Conservation (phyloP, 2,113 vertebrate species). For the Tricholaema leucomelas region DNA sequence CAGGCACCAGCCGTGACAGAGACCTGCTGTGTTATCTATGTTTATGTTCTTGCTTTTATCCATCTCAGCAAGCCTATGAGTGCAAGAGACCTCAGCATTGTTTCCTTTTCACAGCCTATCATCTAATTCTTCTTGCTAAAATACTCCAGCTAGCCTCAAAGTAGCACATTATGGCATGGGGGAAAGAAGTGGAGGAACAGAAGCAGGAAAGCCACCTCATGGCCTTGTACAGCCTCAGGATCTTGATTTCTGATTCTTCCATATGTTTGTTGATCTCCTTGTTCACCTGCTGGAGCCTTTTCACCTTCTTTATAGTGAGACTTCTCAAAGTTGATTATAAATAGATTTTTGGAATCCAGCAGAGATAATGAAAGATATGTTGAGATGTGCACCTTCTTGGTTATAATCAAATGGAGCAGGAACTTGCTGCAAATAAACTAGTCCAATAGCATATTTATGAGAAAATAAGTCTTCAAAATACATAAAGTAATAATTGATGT, state of each 20-base stretch:
- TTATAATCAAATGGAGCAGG: not conserved
- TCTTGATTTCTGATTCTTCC: not conserved
- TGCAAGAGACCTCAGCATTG: too few species aligned
- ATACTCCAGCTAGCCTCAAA: too few species aligned
- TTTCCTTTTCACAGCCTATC: too few species aligned
- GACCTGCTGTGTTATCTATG: too few species aligned
- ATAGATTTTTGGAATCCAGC: not conserved
- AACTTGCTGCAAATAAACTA: not conserved
- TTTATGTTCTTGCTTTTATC: too few species aligned
- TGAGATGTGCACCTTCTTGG: not conserved
- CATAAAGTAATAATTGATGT: not conserved
- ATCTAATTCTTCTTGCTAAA: too few species aligned
- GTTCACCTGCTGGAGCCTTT: not conserved
- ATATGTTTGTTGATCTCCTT: not conserved
- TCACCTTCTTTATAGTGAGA: not conserved
- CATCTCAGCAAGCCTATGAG: too few species aligned
- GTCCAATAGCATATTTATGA: fast-evolving
- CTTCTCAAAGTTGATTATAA: not conserved
- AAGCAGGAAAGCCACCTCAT: not conserved
- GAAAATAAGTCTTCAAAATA: not conserved
- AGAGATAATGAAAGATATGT: not conserved
- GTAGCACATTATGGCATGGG: too few species aligned
- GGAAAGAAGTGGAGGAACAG: not conserved
- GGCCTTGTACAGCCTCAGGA: not conserved
- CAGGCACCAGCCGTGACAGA: too few species aligned